phyloP scores from a whole-genome alignment of 2,888 invertebrate genomes.

The Cosmia pyralina region DNA sequence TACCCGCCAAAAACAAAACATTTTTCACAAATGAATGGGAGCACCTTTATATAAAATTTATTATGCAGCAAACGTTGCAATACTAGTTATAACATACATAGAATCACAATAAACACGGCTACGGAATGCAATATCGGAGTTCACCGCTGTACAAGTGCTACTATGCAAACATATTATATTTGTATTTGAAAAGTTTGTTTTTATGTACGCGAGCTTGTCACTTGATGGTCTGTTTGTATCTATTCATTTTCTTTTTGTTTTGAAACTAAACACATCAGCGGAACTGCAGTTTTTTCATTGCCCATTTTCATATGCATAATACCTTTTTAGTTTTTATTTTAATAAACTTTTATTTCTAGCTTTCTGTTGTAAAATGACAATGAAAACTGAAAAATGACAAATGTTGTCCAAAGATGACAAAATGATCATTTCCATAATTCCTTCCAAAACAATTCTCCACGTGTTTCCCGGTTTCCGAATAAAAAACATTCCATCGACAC shows the following conservation, averaged over 20 bases:
- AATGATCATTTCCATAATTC: neutral
- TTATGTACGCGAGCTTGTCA: no score
- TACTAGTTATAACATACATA: slow-evolving; percentile 35
- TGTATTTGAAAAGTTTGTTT: slow-evolving; percentile 16
- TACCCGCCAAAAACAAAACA: neutral
- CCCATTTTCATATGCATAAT: neutral
- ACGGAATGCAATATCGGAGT: slow-evolving; percentile 41
- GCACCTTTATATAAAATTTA: slow-evolving; percentile 2
- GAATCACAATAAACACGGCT: slow-evolving; percentile 31
- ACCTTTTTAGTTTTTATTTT: neutral
- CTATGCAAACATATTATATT: slow-evolving; percentile 8
- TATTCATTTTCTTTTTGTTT: neutral
- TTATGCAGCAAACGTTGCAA: slow-evolving; percentile 10
- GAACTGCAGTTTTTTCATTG: neutral
- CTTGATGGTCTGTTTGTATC: no score
- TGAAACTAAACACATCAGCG: neutral
- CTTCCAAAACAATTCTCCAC: neutral
- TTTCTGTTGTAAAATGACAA: no score
- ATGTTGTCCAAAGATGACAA: neutral
- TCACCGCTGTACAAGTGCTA: slow-evolving; percentile 22
- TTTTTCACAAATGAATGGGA: neutral
- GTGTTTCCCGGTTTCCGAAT: slow-evolving; percentile 3
- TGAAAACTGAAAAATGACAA: no score
- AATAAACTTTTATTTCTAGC: neutral
- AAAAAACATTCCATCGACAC: slow-evolving; percentile 27